Base-by-base conservation (phyloP, 2,113 vertebrate genomes). In the Gymnarchus niloticus region DNA sequence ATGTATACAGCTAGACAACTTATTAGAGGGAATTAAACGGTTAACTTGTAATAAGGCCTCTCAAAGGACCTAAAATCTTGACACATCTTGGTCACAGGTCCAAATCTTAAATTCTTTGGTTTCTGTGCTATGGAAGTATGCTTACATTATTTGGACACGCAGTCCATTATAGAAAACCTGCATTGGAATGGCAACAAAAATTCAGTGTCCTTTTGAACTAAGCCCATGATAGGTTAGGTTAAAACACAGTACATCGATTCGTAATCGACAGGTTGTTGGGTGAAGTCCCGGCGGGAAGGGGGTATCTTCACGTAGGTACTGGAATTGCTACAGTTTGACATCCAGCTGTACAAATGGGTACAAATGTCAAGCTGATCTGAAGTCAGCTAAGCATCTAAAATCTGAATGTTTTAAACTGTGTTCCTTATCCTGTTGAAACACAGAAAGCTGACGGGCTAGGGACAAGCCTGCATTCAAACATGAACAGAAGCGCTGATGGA, bases 141-240 rank as follows among this genome's bases (percentile, higher is more conserved):
- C 59, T 65, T 17, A 73, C 65, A 73, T 14, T 41, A 7, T 41
- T 41, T 41, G 28, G 65, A 73, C 6, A 17, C 65, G 33, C 14
- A 73, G 65, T 73, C 14, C 65, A 73, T 73, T 73, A 73, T 33
- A 73, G 33, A 41, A 73, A 73, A 73, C 65, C n/a, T n/a, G n/a
- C n/a, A n/a, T 73, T 73, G 19, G 33, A 41, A 73, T n/a, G n/a
- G n/a, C n/a, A n/a, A n/a, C n/a, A n/a, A n/a, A n/a, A n/a, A n/a
- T n/a, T n/a, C n/a, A n/a, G n/a, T n/a, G n/a, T n/a, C n/a, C n/a
- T n/a, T n/a, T n/a, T n/a, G 41, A 69, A 69, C 61, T 69, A 69
- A 73, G 33, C 33, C 17, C 33, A 73, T 73, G 41, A 73, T 73
- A 73, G 65, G 65, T 73, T 33, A 73, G 33, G 28, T 73, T 73